Percentiles rank a stretch among this genome's conserved stretches.
Conservation (phyloP, 2,797 vertebrate genomes). For the Todus mexicanus region DNA sequence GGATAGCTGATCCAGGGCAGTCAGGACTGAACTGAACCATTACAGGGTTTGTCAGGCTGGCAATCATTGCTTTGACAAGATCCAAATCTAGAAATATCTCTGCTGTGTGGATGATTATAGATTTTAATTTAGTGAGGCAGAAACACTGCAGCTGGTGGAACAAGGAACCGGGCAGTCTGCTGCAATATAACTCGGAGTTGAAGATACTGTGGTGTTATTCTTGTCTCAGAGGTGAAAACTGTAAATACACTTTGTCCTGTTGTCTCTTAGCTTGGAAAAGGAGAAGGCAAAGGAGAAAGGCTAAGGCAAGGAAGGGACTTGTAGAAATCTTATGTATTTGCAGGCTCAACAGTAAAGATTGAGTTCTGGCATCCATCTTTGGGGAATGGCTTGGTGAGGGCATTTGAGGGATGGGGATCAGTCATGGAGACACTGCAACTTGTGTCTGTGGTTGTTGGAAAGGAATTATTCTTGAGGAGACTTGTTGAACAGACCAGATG, state of each 20-base stretch:
- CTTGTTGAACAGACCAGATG: background rate
- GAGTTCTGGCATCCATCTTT: background rate
- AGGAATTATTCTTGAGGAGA: background rate
- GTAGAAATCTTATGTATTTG: background rate
- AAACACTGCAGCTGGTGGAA: background rate
- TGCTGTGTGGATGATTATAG: background rate
- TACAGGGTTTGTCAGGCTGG: background rate
- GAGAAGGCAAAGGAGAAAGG: background rate
- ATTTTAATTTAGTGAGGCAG: conserved; percentile 1
- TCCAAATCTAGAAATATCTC: background rate
- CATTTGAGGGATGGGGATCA: background rate
- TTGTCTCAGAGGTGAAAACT: background rate
- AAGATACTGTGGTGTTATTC: background rate
- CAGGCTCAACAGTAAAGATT: background rate
- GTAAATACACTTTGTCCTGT: background rate
- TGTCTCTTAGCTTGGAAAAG: background rate
- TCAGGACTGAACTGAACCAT: background rate
- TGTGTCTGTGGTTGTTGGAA: background rate
- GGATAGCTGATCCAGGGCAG: background rate
- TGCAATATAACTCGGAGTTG: background rate
- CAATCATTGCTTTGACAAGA: background rate
- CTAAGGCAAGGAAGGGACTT: background rate
- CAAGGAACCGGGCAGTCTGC: background rate
- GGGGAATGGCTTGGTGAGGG: background rate
- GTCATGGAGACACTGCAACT: background rate